Base-by-base conservation (phyloP, 2,113 vertebrate genomes). In the Corythoichthys intestinalis region DNA sequence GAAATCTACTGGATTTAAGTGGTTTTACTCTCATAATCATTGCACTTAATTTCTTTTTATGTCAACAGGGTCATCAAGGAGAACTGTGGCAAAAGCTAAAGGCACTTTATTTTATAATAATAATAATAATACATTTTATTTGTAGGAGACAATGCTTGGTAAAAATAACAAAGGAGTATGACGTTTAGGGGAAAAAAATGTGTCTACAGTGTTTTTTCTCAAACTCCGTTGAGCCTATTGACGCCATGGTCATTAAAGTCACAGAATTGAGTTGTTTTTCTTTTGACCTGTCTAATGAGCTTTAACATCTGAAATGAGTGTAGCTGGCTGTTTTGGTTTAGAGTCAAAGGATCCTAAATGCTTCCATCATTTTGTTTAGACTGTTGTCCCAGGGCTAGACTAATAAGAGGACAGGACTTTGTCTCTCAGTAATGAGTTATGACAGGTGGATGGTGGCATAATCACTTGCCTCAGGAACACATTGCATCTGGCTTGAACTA, bases 371-470 rank as follows among this genome's bases (percentile, higher is more conserved):
- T 15, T 37, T 48, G 37, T 65, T 4, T 15, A 62, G 54, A 13
- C 14, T 11, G 28, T 37, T 28, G 70, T 28, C 17, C 37, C 57
- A 37, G 61, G 41, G 15, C 53, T 15, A 8, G 64, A 56, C 37
- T 74, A 37, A 65, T 73, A 73, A 63, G 7, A 57, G 39, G 49
- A 49, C 47, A 20, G 50, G 50, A 66, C 66, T 65, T 70, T 57
- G 54, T n/a, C 60, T 54, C 17, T 62, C 62, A 65, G 3, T 86
- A 77, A 88, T 72, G 76, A 78, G 85, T 78, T 83, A 66, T 83
- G 78, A 87, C 87, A 88, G 85, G 75, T 90, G 86, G 82, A 73
- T 73, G 66, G 73, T 59, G 76, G 57, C 58, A 49, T 74, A 81
- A 88, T 86, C 76, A 82, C 65, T 70, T 65, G 76, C 74, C 67